Evolutionary conservation across 2,113 vertebrate species (phyloP), one percentile per base, ranked within the genome.

Genomic region (Enhydra lutris): DNA sequence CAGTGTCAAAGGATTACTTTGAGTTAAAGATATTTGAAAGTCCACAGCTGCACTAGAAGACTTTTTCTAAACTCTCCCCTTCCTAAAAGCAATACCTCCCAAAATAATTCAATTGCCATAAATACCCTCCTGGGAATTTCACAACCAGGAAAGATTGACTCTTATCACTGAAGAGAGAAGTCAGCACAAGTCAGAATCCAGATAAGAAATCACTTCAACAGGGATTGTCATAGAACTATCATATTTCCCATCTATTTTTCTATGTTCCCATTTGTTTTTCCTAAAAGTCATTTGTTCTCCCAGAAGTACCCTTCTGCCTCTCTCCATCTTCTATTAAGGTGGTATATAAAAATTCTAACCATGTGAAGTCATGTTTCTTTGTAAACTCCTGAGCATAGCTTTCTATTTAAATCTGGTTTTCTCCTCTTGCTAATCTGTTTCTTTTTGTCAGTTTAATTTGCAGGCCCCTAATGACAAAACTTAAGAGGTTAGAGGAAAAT

Each of bases 101-200:
- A 2, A 26, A 84, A 91, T 52, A 86, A 92, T 94, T 93, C 4
- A 89, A 52, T 34, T 65, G 31, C 81, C 90, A 85, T 57, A 91
- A 91, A 84, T 93, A 23, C 52, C 45, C 52, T 84, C 42, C 18
- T 52, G 67, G 65, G 57, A 82, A 42, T 88, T 97, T 96, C 69
- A 83, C 39, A 96, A 94, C 14, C 36, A 91, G 45, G 13, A 31
- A 90, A 88, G 34, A 91, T 7, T 13, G 71, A 57, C 59, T 93
- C 61, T 86, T 69, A 96, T 81, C 71, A 92, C 79, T 29, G 89
- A 95, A 97, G n/a, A 95, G 39, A 92, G 69, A 71, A 94, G 29
- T 94, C 55, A 80, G 45, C 36, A 71, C 45, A 87, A 59, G 59
- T 92, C 59, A 94, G 24, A 23, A 67, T 85, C 36, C 69, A 71